These are phyloP conservation scores for Myotis planiceps DNA, from an alignment of 2,797 vertebrate species.

Conservation along the genomic window DNA sequence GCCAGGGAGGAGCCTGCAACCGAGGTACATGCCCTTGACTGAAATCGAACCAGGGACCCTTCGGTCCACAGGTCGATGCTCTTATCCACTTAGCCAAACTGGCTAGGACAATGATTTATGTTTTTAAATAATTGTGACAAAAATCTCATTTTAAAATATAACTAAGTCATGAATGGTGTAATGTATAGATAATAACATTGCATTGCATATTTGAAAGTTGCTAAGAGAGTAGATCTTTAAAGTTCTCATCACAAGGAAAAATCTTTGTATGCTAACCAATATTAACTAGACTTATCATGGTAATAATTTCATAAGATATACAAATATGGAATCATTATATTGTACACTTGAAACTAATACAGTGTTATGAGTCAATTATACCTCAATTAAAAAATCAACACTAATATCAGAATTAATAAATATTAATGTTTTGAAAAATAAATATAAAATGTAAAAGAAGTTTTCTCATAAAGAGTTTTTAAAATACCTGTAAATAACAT, in stretches of 20 bases:
- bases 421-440: not conserved
- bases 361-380: not conserved
- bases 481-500: not conserved
- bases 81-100: too few species aligned
- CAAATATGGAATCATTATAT: not conserved
- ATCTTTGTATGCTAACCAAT: not conserved
- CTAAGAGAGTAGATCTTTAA: not conserved
- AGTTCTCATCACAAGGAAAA: not conserved
- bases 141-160: slow-evolving; percentile 18
- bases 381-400: not conserved
- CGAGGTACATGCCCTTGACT: too few species aligned
- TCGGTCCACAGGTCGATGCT: too few species aligned
- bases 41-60: too few species aligned
- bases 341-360: not conserved
- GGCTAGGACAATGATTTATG: not conserved
- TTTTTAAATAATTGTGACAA: not conserved
- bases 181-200: not conserved
- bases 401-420: not conserved
- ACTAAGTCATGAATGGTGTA: not conserved
- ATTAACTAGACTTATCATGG: not conserved
- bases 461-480: not conserved
- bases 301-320: not conserved
- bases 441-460: not conserved
- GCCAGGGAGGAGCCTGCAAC: too few species aligned
- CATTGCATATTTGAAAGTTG: not conserved